Base-by-base conservation (phyloP, 2,113 vertebrate species). In the Lepidothrix coronata region DNA sequence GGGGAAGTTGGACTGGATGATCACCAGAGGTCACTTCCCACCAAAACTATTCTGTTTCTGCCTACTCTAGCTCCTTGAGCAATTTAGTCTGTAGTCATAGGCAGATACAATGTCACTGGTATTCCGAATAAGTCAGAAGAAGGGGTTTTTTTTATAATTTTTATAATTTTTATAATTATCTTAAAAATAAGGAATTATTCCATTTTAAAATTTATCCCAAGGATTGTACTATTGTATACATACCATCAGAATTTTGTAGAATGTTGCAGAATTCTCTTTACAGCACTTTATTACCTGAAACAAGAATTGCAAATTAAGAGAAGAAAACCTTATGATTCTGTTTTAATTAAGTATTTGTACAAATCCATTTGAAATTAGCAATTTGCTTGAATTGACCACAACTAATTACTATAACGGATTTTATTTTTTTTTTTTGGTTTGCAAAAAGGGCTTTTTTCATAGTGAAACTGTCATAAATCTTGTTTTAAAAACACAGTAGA, bases 71-170 rank as follows among this genome's bases (percentile, higher is more conserved):
- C 24, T 46, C 30, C 51, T 76, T 58, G 24, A 77, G 13, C 21
- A 76, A 27, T 46, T 70, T 71, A 18, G 21, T 35, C 85, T 33
- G 37, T 23, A 77, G 21, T 14, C 63, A n/a, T 20, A 11, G 14
- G 33, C 18, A 81, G 13, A 21, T 41, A 5, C 8, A 52, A 14
- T 58, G 7, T 31, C 43, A 57, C 18, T 41, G 30, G 8, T 39
- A 70, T 24, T 75, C 44, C 24, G 31, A 46, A 54, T 41, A 81
- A 49, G 10, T 41, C 30, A 71, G 19, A 57, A 31, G 21, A 6
- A 31, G 37, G 5, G 2, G 2, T 2, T 14, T 30, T 52, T 39
- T 59, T 43, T 23, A 1, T 3, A 12, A 57, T 35, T 41, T n/a
- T n/a, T n/a, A n/a, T n/a, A n/a, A n/a, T 52, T 39, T 59, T 43